Percentiles rank a stretch among this genome's conserved stretches.
phyloP scores from a whole-genome alignment of 2,113 vertebrate species.

The Epinephelus moara region DNA sequence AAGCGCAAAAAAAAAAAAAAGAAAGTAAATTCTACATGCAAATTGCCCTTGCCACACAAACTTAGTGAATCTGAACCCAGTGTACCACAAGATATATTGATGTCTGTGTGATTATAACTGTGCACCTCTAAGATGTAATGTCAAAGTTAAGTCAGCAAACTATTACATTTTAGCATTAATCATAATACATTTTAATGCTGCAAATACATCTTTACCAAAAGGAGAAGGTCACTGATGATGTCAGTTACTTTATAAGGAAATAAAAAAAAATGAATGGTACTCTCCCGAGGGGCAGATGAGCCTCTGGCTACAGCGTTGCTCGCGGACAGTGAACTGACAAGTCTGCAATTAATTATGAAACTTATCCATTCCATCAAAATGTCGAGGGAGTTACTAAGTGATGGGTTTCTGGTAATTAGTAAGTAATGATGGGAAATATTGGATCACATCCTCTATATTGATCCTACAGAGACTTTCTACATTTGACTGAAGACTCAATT shows the following conservation, averaged over 20 bases:
- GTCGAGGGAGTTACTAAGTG: constrained; percentile 40
- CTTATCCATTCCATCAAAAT: constrained; percentile 41
- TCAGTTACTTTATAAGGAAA: neutral
- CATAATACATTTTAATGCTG: neutral
- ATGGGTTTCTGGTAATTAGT: constrained; percentile 41
- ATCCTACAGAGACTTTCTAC: constrained; percentile 24
- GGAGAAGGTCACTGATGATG: neutral
- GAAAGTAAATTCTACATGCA: neutral
- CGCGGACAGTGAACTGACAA: constrained; percentile 7
- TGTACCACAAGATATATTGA: neutral
- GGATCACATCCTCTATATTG: constrained; percentile 44
- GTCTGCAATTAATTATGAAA: constrained; percentile 46
- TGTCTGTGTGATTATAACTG: neutral
- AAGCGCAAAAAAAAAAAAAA: neutral
- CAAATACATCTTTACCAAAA: neutral
- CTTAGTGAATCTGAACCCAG: neutral
- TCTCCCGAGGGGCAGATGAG: neutral
- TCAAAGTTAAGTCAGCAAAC: neutral
- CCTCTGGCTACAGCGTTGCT: constrained; percentile 27
- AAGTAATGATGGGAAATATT: constrained; percentile 42
- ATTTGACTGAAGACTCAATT: constrained; percentile 30
- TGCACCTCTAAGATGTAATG: neutral
- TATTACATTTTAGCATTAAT: neutral
- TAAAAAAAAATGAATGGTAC: neutral
- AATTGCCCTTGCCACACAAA: neutral